Percentiles rank a stretch among this genome's conserved stretches.
phyloP scores from a whole-genome alignment of 2,797 vertebrate genomes.

The Cottoperca gobio region DNA sequence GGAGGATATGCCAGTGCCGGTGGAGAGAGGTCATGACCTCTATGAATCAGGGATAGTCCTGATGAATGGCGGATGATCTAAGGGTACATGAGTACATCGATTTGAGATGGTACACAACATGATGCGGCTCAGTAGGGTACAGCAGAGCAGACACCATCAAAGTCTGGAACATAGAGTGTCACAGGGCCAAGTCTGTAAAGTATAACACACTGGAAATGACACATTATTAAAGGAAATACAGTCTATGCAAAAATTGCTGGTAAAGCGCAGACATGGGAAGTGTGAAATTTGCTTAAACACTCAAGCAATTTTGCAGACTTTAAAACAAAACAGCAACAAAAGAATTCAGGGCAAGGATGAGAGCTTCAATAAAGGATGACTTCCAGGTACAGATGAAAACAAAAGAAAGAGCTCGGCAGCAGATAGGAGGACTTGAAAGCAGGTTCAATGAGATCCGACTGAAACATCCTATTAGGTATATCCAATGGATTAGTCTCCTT shows the following conservation, averaged over 20 bases:
- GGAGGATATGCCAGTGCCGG: slow-evolving; percentile 29
- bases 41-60: slow-evolving; percentile 45
- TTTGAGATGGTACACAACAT: slow-evolving; percentile 53
- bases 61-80: slow-evolving; percentile 51
- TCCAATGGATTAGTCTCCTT: slow-evolving; percentile 76
- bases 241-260: neutral
- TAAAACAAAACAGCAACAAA: slow-evolving; percentile 30
- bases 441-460: slow-evolving; percentile 58
- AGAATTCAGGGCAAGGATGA: slow-evolving; percentile 28
- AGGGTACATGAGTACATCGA: slow-evolving; percentile 60
- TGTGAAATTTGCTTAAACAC: slow-evolving; percentile 51
- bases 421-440: slow-evolving; percentile 52
- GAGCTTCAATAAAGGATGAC: slow-evolving; percentile 67
- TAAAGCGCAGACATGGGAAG: slow-evolving; percentile 12
- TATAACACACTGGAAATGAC: slow-evolving; percentile 6
- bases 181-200: slow-evolving; percentile 28
- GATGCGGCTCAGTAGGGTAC: slow-evolving; percentile 62
- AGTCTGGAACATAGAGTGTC: slow-evolving; percentile 49
- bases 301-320: slow-evolving; percentile 37
- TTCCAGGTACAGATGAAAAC: slow-evolving; percentile 65
- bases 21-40: slow-evolving; percentile 68
- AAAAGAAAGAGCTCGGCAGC: slow-evolving; percentile 40
- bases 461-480: slow-evolving; percentile 79
- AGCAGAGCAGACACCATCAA: slow-evolving; percentile 58
- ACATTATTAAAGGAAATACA: neutral